These are phyloP conservation scores for Apaloderma vittatum DNA, from an alignment of 2,113 vertebrate genomes.

Conservation along the genomic window DNA sequence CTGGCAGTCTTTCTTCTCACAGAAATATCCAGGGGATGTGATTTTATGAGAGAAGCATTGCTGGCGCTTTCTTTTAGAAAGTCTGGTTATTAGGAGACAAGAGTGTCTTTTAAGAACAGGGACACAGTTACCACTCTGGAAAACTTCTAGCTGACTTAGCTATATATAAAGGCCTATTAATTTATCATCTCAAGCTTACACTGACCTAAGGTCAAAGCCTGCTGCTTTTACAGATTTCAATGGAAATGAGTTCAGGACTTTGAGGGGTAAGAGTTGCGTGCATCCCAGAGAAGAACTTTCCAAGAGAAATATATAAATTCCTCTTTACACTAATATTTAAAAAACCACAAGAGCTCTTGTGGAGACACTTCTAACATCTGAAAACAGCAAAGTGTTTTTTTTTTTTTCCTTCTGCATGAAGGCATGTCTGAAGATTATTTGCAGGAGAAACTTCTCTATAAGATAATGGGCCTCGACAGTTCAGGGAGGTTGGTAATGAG, in stretches of 20 bases:
- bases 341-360: background rate
- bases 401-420: background rate
- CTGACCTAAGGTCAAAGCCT: background rate
- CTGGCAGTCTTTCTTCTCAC: background rate
- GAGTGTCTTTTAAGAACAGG: background rate
- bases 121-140: background rate
- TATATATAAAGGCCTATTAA: background rate
- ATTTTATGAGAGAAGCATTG: constrained; percentile 6
- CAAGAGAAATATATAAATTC: background rate
- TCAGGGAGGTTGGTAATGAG: constrained; percentile 33
- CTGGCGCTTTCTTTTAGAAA: background rate
- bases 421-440: constrained; percentile 1
- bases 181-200: background rate
- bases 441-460: constrained; percentile 19
- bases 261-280: background rate
- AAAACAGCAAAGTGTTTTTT: background rate
- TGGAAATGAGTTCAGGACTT: background rate
- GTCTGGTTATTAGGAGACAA: background rate
- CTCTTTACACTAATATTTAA: background rate
- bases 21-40: background rate
- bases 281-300: background rate
- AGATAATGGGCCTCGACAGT: background rate
- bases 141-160: constrained; percentile 7
- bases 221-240: background rate
- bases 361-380: background rate